Conservation (phyloP, 2,113 vertebrate species). For the Octodon degus region DNA sequence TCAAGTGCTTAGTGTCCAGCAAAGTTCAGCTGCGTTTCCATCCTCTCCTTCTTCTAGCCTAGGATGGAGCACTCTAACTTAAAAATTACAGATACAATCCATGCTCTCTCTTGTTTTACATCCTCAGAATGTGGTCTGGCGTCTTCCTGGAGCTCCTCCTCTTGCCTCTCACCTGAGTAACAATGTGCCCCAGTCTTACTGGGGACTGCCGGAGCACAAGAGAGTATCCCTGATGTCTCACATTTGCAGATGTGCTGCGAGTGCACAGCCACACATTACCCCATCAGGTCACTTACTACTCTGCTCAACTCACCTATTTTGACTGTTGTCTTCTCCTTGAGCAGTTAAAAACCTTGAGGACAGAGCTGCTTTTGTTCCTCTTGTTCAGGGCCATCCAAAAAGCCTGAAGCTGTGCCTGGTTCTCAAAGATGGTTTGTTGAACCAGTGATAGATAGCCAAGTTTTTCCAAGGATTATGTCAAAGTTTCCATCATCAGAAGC, state of each 20-base stretch:
- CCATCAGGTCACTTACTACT: not conserved
- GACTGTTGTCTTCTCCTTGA: not conserved
- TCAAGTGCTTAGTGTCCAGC: not conserved
- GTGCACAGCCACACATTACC: not conserved
- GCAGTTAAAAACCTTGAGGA: not conserved
- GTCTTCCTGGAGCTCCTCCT: not conserved
- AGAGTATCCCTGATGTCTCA: not conserved
- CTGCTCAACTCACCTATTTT: not conserved
- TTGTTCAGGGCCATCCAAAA: not conserved
- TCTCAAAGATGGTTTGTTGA: constrained; percentile 33
- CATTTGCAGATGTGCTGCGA: not conserved
- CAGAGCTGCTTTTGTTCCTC: not conserved
- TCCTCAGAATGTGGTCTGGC: not conserved
- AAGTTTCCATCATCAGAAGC: not conserved
- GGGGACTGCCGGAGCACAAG: not conserved
- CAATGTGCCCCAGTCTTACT: not conserved
- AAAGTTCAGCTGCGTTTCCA: not conserved
- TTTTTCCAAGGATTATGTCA: not conserved
- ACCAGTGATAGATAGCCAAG: not conserved
- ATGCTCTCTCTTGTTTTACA: not conserved
- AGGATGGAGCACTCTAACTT: not conserved
- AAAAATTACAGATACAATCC: not conserved
- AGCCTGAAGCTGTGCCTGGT: not conserved
- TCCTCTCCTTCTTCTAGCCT: not conserved
- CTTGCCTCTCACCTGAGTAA: not conserved